Percentiles rank a stretch among this genome's conserved stretches.
These are phyloP conservation scores for Koerneria pararmatus DNA, from an alignment of 2,888 invertebrate species.

Conservation along the genomic window DNA sequence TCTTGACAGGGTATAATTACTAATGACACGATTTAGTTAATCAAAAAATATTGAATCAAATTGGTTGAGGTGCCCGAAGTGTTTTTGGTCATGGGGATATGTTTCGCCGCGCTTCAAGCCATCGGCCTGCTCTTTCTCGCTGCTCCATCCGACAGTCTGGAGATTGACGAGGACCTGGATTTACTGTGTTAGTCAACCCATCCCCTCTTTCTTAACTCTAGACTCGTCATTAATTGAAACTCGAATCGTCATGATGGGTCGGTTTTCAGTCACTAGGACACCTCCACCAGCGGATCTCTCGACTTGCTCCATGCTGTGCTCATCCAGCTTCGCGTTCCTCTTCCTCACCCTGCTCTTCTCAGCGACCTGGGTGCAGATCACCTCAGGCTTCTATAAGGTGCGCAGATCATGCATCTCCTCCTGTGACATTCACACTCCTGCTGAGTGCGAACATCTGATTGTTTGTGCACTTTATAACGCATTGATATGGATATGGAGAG, in stretches of 20 bases:
- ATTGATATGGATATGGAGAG: too few relatives aligned
- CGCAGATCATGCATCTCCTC: neutral
- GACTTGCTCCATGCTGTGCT: conserved; percentile 34
- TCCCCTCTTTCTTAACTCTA: neutral
- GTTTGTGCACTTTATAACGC: too few relatives aligned
- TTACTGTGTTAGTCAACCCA: neutral
- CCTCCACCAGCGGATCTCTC: too few relatives aligned
- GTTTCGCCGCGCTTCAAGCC: conserved; percentile 47
- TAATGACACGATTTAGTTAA: neutral
- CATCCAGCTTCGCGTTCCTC: conserved; percentile 45
- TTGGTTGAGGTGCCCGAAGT: conserved; percentile 41
- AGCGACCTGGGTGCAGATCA: conserved; percentile 50
- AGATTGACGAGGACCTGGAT: conserved; percentile 21
- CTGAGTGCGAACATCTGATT: neutral
- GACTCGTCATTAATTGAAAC: conserved; percentile 18
- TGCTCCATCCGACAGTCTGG: conserved; percentile 30
- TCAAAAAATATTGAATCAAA: neutral
- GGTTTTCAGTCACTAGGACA: too few relatives aligned
- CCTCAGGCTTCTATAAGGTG: conserved; percentile 53
- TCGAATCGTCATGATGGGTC: conserved; percentile 25
- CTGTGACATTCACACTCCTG: neutral
- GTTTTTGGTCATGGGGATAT: conserved; percentile 46
- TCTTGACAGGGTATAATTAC: conserved; percentile 38
- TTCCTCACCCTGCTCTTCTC: conserved; percentile 49
- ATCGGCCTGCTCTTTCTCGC: conserved; percentile 50